A percentile compares a stretch with the other conserved stretches of the same genome.
These are phyloP conservation scores for Emydocephalus ijimae DNA, from an alignment of 2,113 vertebrate species.

Conservation along the genomic window DNA sequence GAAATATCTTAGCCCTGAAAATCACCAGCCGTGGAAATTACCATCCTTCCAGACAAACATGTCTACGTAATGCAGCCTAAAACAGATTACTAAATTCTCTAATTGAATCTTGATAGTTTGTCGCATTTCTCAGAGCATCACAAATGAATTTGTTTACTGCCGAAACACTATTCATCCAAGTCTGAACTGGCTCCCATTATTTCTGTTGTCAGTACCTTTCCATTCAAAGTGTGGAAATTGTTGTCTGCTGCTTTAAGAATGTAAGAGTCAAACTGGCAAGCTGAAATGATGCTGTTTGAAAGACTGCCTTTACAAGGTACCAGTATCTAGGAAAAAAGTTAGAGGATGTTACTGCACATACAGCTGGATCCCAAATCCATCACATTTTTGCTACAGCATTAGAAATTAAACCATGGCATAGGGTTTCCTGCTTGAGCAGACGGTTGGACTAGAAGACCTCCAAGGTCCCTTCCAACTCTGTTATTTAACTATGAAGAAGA, in stretches of 20 bases:
- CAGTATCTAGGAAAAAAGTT: slow-evolving; percentile 71
- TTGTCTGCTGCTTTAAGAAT: slow-evolving; percentile 79
- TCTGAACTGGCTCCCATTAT: neutral
- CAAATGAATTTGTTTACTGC: neutral
- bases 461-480: neutral
- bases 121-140: neutral
- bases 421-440: no score
- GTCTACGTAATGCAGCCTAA: neutral
- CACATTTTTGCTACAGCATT: neutral
- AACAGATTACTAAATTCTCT: neutral
- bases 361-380: neutral
- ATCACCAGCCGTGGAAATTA: neutral
- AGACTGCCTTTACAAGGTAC: slow-evolving; percentile 90
- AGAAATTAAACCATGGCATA: neutral
- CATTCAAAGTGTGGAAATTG: slow-evolving; percentile 83
- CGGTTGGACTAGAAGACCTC: neutral
- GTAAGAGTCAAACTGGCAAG: slow-evolving; percentile 87
- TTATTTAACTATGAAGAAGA: neutral
- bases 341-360: neutral
- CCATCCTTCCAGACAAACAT: neutral
- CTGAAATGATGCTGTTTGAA: slow-evolving; percentile 62
- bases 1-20: neutral
- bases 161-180: neutral
- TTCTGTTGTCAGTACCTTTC: slow-evolving; percentile 75
- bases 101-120: neutral